Conservation (phyloP, 2,797 vertebrate genomes). For the Lepilemur ruficaudatus region DNA sequence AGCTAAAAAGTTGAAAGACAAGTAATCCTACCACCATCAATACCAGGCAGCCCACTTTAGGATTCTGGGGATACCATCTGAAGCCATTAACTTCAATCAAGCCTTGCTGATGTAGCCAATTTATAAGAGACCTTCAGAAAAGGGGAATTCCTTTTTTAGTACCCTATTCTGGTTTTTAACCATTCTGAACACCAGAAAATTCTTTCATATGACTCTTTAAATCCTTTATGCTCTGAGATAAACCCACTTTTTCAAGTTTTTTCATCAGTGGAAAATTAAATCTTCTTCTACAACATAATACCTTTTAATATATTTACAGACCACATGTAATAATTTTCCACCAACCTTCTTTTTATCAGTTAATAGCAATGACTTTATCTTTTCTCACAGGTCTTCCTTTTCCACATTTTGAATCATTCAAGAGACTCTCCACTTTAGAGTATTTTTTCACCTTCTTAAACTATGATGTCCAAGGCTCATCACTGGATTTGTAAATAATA, state of each 20-base stretch:
- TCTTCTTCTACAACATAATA: neutral
- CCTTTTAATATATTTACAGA: neutral
- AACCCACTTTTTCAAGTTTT: constrained; percentile 11
- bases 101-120: neutral
- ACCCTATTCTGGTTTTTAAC: neutral
- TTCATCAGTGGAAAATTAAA: constrained; percentile 17
- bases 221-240: neutral
- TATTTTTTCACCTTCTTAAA: constrained; percentile 20
- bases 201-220: neutral
- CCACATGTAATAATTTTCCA: neutral
- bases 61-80: too few species aligned
- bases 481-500: neutral
- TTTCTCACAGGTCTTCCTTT: neutral
- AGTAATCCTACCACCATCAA: neutral
- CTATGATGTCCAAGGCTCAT: neutral
- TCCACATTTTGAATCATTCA: neutral
- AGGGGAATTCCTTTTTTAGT: neutral
- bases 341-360: neutral
- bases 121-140: neutral
- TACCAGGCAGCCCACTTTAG: neutral
- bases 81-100: neutral
- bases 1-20: neutral
- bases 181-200: neutral
- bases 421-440: neutral
- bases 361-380: neutral